phyloP scores from a whole-genome alignment of 2,888 invertebrate genomes.

The Allophyes oxyacanthae region DNA sequence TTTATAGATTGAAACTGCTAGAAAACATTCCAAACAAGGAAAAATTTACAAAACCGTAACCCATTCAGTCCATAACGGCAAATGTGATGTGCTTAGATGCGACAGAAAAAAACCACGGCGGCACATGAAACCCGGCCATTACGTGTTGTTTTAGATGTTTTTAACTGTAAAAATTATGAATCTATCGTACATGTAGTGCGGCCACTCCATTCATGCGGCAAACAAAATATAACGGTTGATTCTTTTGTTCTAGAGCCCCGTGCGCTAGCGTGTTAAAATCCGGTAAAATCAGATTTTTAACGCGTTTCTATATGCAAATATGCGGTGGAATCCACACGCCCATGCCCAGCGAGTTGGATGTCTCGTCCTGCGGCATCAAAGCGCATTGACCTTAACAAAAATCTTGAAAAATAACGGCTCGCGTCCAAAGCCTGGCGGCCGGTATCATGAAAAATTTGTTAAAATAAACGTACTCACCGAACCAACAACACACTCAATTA shows the following conservation, averaged over 20 bases:
- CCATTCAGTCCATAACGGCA: slow-evolving; percentile 37
- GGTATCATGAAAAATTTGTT: slow-evolving; percentile 44
- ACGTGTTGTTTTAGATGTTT: slow-evolving; percentile 61
- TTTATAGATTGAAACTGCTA: slow-evolving; percentile 44
- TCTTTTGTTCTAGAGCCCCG: slow-evolving; percentile 57
- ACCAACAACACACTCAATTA: slow-evolving; percentile 22
- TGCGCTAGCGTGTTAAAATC: slow-evolving; percentile 49
- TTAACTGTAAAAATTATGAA: slow-evolving; percentile 69
- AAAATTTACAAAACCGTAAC: slow-evolving; percentile 37
- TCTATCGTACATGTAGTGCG: slow-evolving; percentile 60
- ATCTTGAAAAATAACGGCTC: slow-evolving; percentile 87
- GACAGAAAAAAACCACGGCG: slow-evolving; percentile 37
- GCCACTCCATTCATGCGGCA: slow-evolving; percentile 73
- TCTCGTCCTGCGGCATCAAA: slow-evolving; percentile 67
- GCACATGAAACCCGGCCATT: slow-evolving; percentile 59
- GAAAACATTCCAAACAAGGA: slow-evolving; percentile 37
- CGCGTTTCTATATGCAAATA: slow-evolving; percentile 65
- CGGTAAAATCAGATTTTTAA: slow-evolving; percentile 59
- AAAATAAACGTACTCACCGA: slow-evolving; percentile 54
- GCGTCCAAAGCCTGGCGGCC: slow-evolving; percentile 56
- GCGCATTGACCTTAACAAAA: slow-evolving; percentile 82
- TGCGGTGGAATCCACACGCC: slow-evolving; percentile 61
- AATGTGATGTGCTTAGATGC: slow-evolving; percentile 31
- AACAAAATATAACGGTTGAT: slow-evolving; percentile 66
- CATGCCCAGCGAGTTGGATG: slow-evolving; percentile 63